Conservation (phyloP, 2,113 vertebrate species). For the Melanotaenia duboulayi region DNA sequence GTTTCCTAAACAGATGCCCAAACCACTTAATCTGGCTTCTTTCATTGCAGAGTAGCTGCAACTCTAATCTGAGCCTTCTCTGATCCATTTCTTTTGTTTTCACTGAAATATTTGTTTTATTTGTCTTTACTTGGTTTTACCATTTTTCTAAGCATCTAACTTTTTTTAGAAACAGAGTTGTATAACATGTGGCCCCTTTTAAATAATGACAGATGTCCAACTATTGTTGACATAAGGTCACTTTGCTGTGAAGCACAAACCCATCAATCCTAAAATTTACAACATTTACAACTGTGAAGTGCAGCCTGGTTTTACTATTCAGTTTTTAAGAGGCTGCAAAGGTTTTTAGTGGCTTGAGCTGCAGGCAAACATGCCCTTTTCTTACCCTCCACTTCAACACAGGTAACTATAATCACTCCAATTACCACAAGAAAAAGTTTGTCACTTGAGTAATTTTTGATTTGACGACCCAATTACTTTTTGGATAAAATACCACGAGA, state of each 20-base stretch:
- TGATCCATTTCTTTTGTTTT: no score
- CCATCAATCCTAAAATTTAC: neutral
- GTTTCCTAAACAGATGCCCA: no score
- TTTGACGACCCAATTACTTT: conserved; percentile 53
- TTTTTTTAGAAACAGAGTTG: no score
- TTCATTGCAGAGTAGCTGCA: no score
- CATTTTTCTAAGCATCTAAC: no score
- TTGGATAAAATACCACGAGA: conserved; percentile 40
- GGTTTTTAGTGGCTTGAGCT: neutral
- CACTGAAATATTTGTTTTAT: no score
- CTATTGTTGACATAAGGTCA: neutral
- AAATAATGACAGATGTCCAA: neutral
- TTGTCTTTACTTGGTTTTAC: no score
- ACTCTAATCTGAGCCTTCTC: no score
- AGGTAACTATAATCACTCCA: neutral
- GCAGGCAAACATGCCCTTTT: neutral
- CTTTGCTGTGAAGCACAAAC: neutral
- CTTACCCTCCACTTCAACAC: neutral
- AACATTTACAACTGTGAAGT: neutral
- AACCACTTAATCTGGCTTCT: no score
- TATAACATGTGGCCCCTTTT: neutral
- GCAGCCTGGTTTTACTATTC: neutral
- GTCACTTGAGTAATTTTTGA: conserved; percentile 31
- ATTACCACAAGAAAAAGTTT: conserved; percentile 37
- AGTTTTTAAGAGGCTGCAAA: neutral